Percentiles rank a stretch among this genome's conserved stretches.
Conservation (phyloP, 2,888 invertebrate species). For the Chromoteleia sp. region DNA sequence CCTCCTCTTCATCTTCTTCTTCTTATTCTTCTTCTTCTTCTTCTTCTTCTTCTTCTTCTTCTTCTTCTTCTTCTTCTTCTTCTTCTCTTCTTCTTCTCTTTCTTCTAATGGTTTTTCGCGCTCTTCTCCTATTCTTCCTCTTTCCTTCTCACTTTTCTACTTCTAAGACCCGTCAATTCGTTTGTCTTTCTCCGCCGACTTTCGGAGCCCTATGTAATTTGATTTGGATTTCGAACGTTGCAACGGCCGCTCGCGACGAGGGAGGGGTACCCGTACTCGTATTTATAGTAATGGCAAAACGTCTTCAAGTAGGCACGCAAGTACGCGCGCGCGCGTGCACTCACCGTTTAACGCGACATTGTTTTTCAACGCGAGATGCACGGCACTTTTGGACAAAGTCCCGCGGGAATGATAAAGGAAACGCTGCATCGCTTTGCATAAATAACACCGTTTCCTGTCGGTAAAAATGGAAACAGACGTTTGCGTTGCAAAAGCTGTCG, state of each 20-base stretch:
- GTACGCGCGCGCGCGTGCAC: slow-evolving; percentile 23
- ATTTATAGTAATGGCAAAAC: slow-evolving; percentile 51
- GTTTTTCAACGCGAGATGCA: slow-evolving; percentile 43
- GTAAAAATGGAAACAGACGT: background rate
- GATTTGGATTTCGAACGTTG: slow-evolving; percentile 31
- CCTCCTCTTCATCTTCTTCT: slow-evolving; percentile 40
- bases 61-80: slow-evolving; percentile 40
- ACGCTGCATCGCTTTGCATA: slow-evolving; percentile 25
- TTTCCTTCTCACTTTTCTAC: slow-evolving; percentile 66
- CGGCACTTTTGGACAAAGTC: slow-evolving; percentile 32
- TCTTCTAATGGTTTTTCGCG: slow-evolving; percentile 1
- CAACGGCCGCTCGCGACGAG: slow-evolving; percentile 11
- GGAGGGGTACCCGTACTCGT: slow-evolving; percentile 10
- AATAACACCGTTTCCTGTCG: slow-evolving; percentile 41
- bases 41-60: slow-evolving; percentile 25
- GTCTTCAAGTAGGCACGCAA: slow-evolving; percentile 38
- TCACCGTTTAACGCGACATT: slow-evolving; percentile 43
- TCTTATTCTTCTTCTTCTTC: background rate
- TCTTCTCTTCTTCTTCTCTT: slow-evolving; percentile 51
- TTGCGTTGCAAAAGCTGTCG: background rate
- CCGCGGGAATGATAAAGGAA: slow-evolving; percentile 20
- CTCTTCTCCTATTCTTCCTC: slow-evolving; percentile 51
- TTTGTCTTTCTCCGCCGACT: slow-evolving; percentile 40
- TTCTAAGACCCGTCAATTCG: slow-evolving; percentile 45
- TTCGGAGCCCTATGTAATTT: slow-evolving; percentile 41